Conservation (phyloP, 2,113 vertebrate genomes). For the Leucopsar rothschildi region DNA sequence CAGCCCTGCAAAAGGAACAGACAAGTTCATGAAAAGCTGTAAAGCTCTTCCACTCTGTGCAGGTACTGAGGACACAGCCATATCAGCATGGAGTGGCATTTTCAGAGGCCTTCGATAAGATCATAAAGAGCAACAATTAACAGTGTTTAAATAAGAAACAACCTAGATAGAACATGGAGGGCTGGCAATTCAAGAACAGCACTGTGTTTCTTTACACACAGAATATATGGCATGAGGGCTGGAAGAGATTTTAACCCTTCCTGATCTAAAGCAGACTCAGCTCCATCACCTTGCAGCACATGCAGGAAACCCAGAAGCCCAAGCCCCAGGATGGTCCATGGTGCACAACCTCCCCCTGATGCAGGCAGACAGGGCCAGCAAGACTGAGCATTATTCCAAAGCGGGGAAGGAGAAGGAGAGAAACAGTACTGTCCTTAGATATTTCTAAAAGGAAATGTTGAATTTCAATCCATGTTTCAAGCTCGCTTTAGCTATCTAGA, state of each 20-base stretch:
- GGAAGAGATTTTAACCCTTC: not conserved
- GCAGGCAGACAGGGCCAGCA: not conserved
- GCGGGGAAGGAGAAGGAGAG: accelerated
- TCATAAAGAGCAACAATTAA: not conserved
- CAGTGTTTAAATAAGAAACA: not conserved
- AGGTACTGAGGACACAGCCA: not conserved
- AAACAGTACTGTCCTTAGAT: not conserved
- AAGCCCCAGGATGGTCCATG: not conserved
- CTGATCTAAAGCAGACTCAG: not conserved
- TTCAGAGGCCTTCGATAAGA: not conserved
- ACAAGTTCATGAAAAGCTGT: not conserved
- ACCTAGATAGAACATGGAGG: not conserved
- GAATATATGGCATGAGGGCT: not conserved
- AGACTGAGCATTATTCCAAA: not conserved
- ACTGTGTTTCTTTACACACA: not conserved
- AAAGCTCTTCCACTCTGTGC: not conserved
- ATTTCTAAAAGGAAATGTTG: not conserved
- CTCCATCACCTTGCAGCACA: not conserved
- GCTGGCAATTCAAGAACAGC: not conserved
- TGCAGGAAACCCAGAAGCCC: not conserved
- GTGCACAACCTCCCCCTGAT: not conserved
- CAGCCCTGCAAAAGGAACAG: not conserved
- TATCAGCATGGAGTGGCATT: not conserved
- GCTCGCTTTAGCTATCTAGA: not conserved
- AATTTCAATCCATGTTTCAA: not conserved